Evolutionary conservation across 2,888 invertebrate genomes (phyloP).

Genomic region (Prosapia bicincta): DNA sequence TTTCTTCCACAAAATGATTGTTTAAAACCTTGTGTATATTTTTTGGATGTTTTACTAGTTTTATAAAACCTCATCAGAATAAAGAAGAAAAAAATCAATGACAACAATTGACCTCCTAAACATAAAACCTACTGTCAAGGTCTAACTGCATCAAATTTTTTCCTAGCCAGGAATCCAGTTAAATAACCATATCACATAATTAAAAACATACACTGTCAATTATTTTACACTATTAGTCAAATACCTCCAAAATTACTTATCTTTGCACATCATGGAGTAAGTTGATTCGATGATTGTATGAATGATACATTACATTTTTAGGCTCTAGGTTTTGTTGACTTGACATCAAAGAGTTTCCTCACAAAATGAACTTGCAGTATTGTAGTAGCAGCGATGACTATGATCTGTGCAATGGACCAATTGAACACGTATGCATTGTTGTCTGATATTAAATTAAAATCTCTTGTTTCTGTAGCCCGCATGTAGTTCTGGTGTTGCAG

Average conservation of each 20-base stretch:
- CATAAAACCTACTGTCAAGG: too few species aligned
- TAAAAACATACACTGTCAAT: not conserved
- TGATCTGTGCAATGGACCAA: slow-evolving; percentile 85
- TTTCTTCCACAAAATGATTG: too few species aligned
- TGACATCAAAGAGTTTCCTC: slow-evolving; percentile 81
- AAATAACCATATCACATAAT: not conserved
- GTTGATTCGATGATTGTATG: not conserved
- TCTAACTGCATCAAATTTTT: too few species aligned
- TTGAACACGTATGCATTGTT: slow-evolving; percentile 84
- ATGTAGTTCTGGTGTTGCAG: slow-evolving; percentile 78
- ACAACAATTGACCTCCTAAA: too few species aligned
- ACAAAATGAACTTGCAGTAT: slow-evolving; percentile 84
- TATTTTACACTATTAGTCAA: not conserved
- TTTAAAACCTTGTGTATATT: too few species aligned
- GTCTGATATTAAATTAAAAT: slow-evolving; percentile 73
- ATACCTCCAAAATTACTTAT: not conserved
- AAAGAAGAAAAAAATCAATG: too few species aligned
- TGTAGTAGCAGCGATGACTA: slow-evolving; percentile 76
- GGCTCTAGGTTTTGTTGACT: slow-evolving; percentile 43
- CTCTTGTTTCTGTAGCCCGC: slow-evolving; percentile 74
- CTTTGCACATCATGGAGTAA: too few species aligned
- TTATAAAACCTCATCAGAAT: too few species aligned
- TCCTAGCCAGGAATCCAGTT: too few species aligned
- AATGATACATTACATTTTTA: too few species aligned
- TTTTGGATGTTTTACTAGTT: too few species aligned